Evolutionary conservation across 92 coral and sea anemone genomes (phyloP), one percentile per base, ranked within the genome.

Genomic region (Siderastrea siderea): DNA sequence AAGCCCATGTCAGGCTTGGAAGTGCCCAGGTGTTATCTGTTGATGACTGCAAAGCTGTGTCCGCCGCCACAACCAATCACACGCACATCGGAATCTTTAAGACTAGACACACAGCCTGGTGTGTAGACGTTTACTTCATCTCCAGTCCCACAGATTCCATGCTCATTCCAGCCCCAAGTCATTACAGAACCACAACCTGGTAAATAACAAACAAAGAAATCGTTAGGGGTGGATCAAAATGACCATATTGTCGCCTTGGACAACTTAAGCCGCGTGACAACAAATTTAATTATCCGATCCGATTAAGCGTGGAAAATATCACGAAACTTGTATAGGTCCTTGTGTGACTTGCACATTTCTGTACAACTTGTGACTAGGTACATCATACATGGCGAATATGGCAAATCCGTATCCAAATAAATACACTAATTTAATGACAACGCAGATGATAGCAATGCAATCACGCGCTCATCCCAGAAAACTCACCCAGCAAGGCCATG

Each of bases 151-250:
- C 98, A 95, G 50, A 95, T 94, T 52, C 98, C 93, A 79, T 95
- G 98, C 81, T 95, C 98, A 80, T 95, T 95, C 98, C 98, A 95
- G 49, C 98, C 98, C 98, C 98, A 95, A 14, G 95, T 84, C 75
- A 86, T 7, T 17, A 91, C 84, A 49, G 83, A 71, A 12, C 96
- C 98, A 88, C 55, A 53, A 69, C 79, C 96, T 94, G 67, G 9
- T 43, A 53, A 47, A 55, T 51, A 72, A 64, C 13, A 69, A 74
- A n/a, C 3, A 50, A 11, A 11, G 12, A 14, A 6, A 14, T 4
- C 50, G 6, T n/a, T 7, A 26, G n/a, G 75, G 10, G 46, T 1
- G 6, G 17, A 47, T 11, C 8, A 19, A 6, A 19, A 67, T 5
- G 47, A 5, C 71, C 8, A 67, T 8, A 5, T 19, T 17, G 45